Conservation (phyloP, 2,113 vertebrate genomes). For the Protobothrops flavoviridis region DNA sequence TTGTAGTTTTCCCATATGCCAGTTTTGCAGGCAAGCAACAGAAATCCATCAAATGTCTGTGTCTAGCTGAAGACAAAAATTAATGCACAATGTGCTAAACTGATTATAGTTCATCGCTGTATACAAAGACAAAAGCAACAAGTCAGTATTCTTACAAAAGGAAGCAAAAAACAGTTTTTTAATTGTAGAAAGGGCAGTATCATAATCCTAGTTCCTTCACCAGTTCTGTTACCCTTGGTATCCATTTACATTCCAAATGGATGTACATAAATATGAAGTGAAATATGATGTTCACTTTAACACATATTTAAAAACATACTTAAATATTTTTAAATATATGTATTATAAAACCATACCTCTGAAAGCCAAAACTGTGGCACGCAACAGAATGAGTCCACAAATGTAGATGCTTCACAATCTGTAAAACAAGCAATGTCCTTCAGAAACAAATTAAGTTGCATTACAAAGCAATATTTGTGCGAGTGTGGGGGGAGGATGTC, state of each 20-base stretch:
- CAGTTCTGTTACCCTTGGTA: background rate
- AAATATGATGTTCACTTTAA: background rate
- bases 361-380: background rate
- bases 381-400: background rate
- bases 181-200: background rate
- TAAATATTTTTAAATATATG: background rate
- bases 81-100: constrained; percentile 26
- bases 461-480: background rate
- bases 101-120: background rate
- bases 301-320: background rate
- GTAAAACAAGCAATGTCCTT: constrained; percentile 34
- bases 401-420: background rate
- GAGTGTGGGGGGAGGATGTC: background rate
- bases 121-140: background rate
- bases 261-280: background rate
- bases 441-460: constrained; percentile 14
- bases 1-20: constrained; percentile 40
- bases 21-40: constrained; percentile 27
- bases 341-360: too few species aligned
- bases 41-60: constrained; percentile 23
- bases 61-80: constrained; percentile 23
- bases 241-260: background rate
- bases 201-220: accelerated
- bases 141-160: background rate
- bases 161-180: background rate